phyloP scores from a whole-genome alignment of 2,888 invertebrate species.

The Coleophora deauratella region DNA sequence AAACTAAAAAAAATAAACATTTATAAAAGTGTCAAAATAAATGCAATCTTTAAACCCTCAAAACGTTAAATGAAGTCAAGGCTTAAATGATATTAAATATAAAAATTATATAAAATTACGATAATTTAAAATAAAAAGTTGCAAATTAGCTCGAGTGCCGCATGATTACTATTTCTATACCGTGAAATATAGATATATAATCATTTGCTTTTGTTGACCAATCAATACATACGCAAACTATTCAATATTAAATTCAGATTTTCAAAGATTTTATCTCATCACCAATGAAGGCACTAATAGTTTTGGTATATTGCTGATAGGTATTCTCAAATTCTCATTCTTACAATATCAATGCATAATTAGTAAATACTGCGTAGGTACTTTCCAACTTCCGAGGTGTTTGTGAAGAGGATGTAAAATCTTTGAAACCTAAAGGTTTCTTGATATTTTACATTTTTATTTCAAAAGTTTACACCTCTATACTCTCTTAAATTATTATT shows the following conservation, averaged over 20 bases:
- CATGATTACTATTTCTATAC: slow-evolving; percentile 74
- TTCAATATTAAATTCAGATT: slow-evolving; percentile 41
- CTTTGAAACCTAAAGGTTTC: slow-evolving; percentile 10
- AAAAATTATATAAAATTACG: too few relatives aligned
- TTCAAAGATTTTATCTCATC: slow-evolving; percentile 46
- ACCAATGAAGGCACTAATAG: slow-evolving; percentile 68
- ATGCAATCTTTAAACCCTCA: slow-evolving; percentile 69
- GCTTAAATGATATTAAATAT: slow-evolving; percentile 46
- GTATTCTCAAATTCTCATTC: slow-evolving; percentile 68
- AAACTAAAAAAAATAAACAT: slow-evolving; percentile 59
- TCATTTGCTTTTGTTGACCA: slow-evolving; percentile 43
- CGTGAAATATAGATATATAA: slow-evolving; percentile 72
- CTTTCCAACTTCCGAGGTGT: slow-evolving; percentile 47
- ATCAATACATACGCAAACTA: slow-evolving; percentile 32
- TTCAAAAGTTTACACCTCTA: slow-evolving; percentile 30
- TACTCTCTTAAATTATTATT: too few relatives aligned
- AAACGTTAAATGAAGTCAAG: slow-evolving; percentile 43
- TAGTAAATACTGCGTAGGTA: slow-evolving; percentile 56
- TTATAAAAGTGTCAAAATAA: slow-evolving; percentile 69
- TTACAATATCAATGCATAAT: slow-evolving; percentile 50
- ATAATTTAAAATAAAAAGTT: slow-evolving; percentile 42
- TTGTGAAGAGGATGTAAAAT: slow-evolving; percentile 34
- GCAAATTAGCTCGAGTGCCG: slow-evolving; percentile 62
- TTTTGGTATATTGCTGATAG: slow-evolving; percentile 74
- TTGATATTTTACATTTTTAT: slow-evolving; percentile 19